Evolutionary conservation across 2,797 vertebrate genomes (phyloP).

Genomic region (Benthosema pterotum): DNA sequence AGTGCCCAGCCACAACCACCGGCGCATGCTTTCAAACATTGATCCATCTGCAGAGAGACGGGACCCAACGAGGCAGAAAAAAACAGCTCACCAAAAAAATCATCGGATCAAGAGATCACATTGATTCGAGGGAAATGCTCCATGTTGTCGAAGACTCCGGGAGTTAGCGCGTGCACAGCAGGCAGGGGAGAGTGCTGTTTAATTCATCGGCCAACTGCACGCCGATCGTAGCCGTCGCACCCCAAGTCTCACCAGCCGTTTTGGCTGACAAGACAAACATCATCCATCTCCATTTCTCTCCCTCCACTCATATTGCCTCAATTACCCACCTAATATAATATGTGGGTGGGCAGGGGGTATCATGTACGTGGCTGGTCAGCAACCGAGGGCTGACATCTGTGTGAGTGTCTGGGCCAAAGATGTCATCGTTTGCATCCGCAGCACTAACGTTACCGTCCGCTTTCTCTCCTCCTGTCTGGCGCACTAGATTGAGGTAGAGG

Average conservation of each 20-base stretch:
- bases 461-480: background rate
- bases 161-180: slow-evolving; percentile 42
- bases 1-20: slow-evolving; percentile 61
- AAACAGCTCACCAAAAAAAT: slow-evolving; percentile 73
- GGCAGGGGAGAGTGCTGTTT: slow-evolving; percentile 45
- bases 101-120: slow-evolving; percentile 76
- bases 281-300: slow-evolving; percentile 48
- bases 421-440: slow-evolving; percentile 30
- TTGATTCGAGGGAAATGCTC: slow-evolving; percentile 59
- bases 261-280: slow-evolving; percentile 53
- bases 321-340: slow-evolving; percentile 2
- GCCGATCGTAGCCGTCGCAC: slow-evolving; percentile 47
- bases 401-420: slow-evolving; percentile 45
- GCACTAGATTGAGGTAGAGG: background rate
- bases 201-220: slow-evolving; percentile 64
- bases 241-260: slow-evolving; percentile 29
- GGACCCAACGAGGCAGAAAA: slow-evolving; percentile 71
- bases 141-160: slow-evolving; percentile 55
- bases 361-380: slow-evolving; percentile 31
- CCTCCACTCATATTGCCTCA: slow-evolving; percentile 32
- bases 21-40: slow-evolving; percentile 73
- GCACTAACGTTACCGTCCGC: background rate
- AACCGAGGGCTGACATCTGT: slow-evolving; percentile 36
- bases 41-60: slow-evolving; percentile 73
- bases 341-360: background rate